phyloP scores from a whole-genome alignment of 2,888 invertebrate genomes.

The Nemotelus nigrinus region DNA sequence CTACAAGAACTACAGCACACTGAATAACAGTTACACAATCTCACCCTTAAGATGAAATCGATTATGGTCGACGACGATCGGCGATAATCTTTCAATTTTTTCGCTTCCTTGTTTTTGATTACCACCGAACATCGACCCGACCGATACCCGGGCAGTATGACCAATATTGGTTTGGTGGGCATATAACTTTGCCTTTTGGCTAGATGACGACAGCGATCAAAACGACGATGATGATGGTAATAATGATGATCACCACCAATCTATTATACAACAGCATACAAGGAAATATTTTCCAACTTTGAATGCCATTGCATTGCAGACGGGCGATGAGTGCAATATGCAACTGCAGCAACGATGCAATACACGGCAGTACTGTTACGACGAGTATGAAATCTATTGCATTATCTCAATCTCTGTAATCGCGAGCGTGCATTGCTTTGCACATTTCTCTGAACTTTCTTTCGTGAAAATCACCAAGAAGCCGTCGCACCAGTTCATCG shows the following conservation, averaged over 20 bases:
- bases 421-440: slow-evolving; percentile 21
- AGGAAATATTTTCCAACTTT: slow-evolving; percentile 24
- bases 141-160: neutral
- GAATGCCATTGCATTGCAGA: slow-evolving; percentile 19
- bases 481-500: neutral
- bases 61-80: slow-evolving; percentile 30
- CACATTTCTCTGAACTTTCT: slow-evolving; percentile 43
- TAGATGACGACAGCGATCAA: slow-evolving; percentile 15
- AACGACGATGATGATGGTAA: neutral
- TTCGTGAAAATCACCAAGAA: slow-evolving; percentile 12
- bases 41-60: slow-evolving; percentile 40
- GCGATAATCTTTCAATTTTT: slow-evolving; percentile 29
- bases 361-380: neutral
- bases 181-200: slow-evolving; percentile 3
- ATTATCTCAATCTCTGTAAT: slow-evolving; percentile 26
- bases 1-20: neutral
- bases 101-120: slow-evolving; percentile 25
- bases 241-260: slow-evolving; percentile 18
- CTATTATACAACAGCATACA: slow-evolving; percentile 34
- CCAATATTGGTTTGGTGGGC: neutral
- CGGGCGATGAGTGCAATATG: slow-evolving; percentile 23
- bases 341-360: slow-evolving; percentile 18
- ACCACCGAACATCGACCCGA: neutral
- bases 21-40: slow-evolving; percentile 18
- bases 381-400: slow-evolving; percentile 10